Conservation (phyloP, 2,797 vertebrate genomes). For the Pseudochirops corinnae region DNA sequence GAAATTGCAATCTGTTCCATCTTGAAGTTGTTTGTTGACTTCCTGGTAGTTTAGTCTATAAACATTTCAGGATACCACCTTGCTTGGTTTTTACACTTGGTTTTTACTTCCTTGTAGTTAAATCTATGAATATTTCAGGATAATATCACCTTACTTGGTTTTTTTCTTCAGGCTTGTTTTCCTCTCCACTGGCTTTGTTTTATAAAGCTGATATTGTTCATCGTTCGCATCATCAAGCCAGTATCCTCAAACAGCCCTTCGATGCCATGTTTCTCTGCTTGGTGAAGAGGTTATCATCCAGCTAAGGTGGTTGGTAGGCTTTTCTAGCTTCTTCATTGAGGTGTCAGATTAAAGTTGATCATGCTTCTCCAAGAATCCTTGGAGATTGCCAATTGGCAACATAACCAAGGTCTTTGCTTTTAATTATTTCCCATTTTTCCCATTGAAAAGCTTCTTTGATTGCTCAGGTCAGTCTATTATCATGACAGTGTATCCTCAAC, state of each 20-base stretch:
- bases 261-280: not conserved
- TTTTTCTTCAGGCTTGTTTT: not conserved
- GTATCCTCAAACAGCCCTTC: not conserved
- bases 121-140: not conserved
- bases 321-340: not conserved
- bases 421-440: no score
- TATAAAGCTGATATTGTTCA: not conserved
- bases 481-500: not conserved
- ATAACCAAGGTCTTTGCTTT: not conserved
- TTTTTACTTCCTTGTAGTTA: not conserved
- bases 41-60: not conserved
- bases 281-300: not conserved
- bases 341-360: not conserved
- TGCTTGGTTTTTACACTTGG: not conserved
- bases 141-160: not conserved
- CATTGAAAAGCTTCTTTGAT: not conserved
- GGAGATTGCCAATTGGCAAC: no score
- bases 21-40: not conserved
- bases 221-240: not conserved
- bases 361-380: not conserved
- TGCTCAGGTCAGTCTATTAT: not conserved
- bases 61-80: not conserved
- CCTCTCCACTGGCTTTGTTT: not conserved
- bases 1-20: not conserved
- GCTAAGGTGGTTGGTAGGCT: not conserved